Percentiles rank a stretch among this genome's conserved stretches.
These are phyloP conservation scores for Caranx melampygus DNA, from an alignment of 2,113 vertebrate genomes.

Conservation along the genomic window DNA sequence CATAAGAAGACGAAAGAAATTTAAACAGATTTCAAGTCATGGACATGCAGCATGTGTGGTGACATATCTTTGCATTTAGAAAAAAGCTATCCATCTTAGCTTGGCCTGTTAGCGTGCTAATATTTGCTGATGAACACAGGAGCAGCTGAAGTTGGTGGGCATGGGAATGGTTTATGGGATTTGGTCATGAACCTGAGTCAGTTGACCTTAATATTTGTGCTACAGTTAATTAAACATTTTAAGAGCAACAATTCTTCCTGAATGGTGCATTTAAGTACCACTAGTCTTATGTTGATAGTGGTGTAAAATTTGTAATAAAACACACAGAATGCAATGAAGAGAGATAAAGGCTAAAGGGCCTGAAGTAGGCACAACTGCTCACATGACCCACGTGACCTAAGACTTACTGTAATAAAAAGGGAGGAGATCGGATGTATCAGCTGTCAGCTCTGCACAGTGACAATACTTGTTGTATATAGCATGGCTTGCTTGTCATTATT, in stretches of 20 bases:
- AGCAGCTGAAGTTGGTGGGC: neutral
- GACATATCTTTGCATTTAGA: no score
- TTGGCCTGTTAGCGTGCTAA: neutral
- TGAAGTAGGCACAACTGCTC: neutral
- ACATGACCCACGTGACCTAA: conserved; percentile 13
- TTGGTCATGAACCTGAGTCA: neutral
- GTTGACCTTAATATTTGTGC: no score
- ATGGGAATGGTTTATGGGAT: neutral
- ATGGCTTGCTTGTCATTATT: conserved; percentile 28
- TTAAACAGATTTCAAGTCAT: neutral
- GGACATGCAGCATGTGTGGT: no score
- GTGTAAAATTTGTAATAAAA: neutral
- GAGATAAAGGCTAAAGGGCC: neutral
- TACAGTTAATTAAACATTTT: no score
- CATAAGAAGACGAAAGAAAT: neutral
- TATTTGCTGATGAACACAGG: neutral
- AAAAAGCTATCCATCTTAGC: neutral
- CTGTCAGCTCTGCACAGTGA: conserved; percentile 19
- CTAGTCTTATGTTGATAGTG: neutral
- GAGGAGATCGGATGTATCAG: conserved; percentile 4
- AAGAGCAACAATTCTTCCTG: no score
- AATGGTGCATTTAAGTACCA: no score
- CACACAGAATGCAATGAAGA: neutral
- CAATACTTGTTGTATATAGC: conserved; percentile 2
- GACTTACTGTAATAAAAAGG: neutral